phyloP scores from a whole-genome alignment of 92 coral and sea anemone genomes.

The Palythoa grandis region DNA sequence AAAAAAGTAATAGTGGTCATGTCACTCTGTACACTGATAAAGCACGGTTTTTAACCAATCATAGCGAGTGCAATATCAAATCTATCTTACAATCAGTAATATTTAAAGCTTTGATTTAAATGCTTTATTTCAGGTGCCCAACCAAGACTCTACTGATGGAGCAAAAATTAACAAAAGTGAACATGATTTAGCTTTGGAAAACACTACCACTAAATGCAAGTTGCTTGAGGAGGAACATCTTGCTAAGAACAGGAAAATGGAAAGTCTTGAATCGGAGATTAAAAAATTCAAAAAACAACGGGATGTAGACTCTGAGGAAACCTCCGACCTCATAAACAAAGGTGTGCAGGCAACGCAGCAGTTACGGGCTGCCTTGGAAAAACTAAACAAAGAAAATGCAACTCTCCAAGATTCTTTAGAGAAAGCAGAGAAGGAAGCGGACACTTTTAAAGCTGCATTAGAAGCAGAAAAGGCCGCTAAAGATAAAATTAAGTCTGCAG shows the following conservation, averaged over 20 bases:
- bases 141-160: slow-evolving; percentile 25
- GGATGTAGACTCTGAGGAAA: slow-evolving; percentile 51
- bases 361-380: slow-evolving; percentile 84
- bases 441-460: slow-evolving; percentile 58
- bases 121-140: slow-evolving; percentile 9
- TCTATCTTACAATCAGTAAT: too few relatives aligned
- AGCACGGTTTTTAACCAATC: too few relatives aligned
- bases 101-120: not conserved
- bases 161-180: slow-evolving; percentile 44
- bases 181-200: slow-evolving; percentile 36
- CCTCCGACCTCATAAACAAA: slow-evolving; percentile 46
- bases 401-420: slow-evolving; percentile 84
- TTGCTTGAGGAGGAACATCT: slow-evolving; percentile 64
- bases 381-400: slow-evolving; percentile 88
- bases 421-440: slow-evolving; percentile 78
- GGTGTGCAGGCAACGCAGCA: slow-evolving; percentile 67
- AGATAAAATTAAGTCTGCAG: slow-evolving; percentile 53
- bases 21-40: too few relatives aligned
- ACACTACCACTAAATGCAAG: slow-evolving; percentile 46
- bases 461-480: slow-evolving; percentile 72
- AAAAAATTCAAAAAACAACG: slow-evolving; percentile 40
- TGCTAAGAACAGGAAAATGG: slow-evolving; percentile 57
- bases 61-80: too few relatives aligned
- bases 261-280: slow-evolving; percentile 67
- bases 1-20: too few relatives aligned